Evolutionary conservation across 2,113 vertebrate species (phyloP), one percentile per base, ranked within the genome.

Genomic region (crab-eating macaque (Macaca fascicularis)): DNA sequence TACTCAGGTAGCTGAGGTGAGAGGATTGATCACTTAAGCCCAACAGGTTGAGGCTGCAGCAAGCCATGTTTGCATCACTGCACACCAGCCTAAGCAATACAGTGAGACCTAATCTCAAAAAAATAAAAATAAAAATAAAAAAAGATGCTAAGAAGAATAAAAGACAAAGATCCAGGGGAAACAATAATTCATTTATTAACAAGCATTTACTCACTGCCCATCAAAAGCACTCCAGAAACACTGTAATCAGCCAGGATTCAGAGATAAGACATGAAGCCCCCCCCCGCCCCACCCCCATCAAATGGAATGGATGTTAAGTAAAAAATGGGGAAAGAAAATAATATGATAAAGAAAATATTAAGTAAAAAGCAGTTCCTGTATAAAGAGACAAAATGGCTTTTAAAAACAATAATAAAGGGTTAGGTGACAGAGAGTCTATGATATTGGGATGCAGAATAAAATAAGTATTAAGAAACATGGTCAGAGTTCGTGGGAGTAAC

Each of bases 271-370:
- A 92, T 38, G 45, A 89, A 88, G 16, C 45, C 1, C 43, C 6
- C 43, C 4, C 14, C 22, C n/a, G n/a, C 14, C 27, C 38, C 87
- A 72, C 48, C 14, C 5, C 43, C 83, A 83, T 43, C 50, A 89
- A 91, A 95, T 70, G n/a, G 50, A 97, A 97, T 38, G 50, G 22
- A 59, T 57, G 3, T 43, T 38, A 17, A 93, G 7, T 72, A 93
- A 59, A 59, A 93, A 79, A 61, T 43, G 14, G 30, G 27, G 3
- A 94, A 86, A 93, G 87, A 96, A 89, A 86, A 97, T 78, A 38
- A 92, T 40, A 69, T 30, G 52, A 82, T 55, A 81, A 75, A 82
- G 7, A 90, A 83, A 72, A 75, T 83, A 78, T 48, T 94, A 95
- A 80, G n/a, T 19, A 96, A 81, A 78, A 92, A 96, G 17, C 5